Evolutionary conservation across 1,140 invertebrate genomes (phyloP).

Genomic region (Drosophila grimshawi): DNA sequence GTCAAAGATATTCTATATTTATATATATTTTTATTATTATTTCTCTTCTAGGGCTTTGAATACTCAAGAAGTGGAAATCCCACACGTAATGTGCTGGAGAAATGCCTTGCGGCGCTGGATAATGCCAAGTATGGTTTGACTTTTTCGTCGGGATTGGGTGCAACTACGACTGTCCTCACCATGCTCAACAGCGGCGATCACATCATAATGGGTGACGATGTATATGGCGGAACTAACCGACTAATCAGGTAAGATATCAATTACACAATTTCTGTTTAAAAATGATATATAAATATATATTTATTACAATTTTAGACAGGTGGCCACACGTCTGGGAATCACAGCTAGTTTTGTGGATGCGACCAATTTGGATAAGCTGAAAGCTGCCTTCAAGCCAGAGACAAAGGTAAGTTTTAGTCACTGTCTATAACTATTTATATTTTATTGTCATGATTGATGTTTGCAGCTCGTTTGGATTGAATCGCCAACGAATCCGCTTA

Average conservation of each 20-base stretch:
- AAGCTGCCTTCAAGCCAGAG: constrained; percentile 90
- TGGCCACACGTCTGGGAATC: constrained; percentile 89
- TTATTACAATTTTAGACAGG: constrained; percentile 85
- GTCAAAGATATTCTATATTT: neutral
- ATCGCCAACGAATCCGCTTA: constrained; percentile 98
- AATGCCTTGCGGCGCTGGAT: constrained; percentile 95
- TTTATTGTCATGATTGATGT: neutral
- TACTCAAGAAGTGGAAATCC: constrained; percentile 98
- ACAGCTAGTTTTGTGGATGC: constrained; percentile 93
- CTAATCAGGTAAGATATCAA: constrained; percentile 71
- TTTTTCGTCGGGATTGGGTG: constrained; percentile 96
- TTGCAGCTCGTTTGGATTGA: constrained; percentile 97
- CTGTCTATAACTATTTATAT: neutral
- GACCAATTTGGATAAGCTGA: constrained; percentile 88
- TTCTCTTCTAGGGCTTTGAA: constrained; percentile 90
- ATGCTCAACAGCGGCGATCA: constrained; percentile 95
- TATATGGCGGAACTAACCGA: constrained; percentile 97
- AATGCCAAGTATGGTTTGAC: constrained; percentile 93
- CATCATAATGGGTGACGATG: constrained; percentile 95
- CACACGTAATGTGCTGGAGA: constrained; percentile 94
- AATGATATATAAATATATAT: neutral
- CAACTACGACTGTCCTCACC: constrained; percentile 90
- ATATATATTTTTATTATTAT: neutral
- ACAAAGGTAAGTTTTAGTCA: constrained; percentile 87
- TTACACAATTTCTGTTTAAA: neutral